A percentile compares a stretch with the other conserved stretches of the same genome.
phyloP scores from a whole-genome alignment of 2,113 vertebrate species.

The Salvelinus sp. region DNA sequence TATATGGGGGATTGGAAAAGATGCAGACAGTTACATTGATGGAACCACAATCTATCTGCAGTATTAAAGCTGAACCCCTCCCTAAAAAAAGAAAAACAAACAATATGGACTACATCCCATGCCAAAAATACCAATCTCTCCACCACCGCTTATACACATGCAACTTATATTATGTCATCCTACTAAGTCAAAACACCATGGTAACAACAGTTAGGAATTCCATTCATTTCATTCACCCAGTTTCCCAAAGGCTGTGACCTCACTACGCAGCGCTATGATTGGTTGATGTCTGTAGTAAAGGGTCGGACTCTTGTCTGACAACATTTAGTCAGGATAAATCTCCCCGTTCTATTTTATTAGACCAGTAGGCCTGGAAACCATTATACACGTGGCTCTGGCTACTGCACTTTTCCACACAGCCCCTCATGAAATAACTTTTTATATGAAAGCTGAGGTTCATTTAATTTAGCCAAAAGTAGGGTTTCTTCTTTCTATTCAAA shows the following conservation, averaged over 20 bases:
- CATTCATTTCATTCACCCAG: constrained; percentile 54
- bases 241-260: constrained; percentile 4
- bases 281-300: constrained; percentile 10
- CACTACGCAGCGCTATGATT: constrained; percentile 20
- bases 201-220: constrained; percentile 34
- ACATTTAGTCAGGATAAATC: constrained; percentile 5
- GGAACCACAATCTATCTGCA: no score
- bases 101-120: no score
- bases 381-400: constrained; percentile 22
- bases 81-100: no score
- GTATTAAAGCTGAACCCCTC: no score
- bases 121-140: no score
- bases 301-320: neutral
- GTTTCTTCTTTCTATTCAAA: neutral
- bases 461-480: neutral
- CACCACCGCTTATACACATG: no score
- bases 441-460: neutral
- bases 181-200: neutral
- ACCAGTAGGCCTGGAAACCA: constrained; percentile 24
- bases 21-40: no score
- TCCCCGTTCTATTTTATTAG: constrained; percentile 2
- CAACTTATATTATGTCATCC: no score
- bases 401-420: neutral
- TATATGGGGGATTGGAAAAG: no score
- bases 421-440: constrained; percentile 1